Percentiles rank a stretch among this genome's conserved stretches.
These are phyloP conservation scores for Adelphocoris suturalis DNA, from an alignment of 2,888 invertebrate species.

Conservation along the genomic window DNA sequence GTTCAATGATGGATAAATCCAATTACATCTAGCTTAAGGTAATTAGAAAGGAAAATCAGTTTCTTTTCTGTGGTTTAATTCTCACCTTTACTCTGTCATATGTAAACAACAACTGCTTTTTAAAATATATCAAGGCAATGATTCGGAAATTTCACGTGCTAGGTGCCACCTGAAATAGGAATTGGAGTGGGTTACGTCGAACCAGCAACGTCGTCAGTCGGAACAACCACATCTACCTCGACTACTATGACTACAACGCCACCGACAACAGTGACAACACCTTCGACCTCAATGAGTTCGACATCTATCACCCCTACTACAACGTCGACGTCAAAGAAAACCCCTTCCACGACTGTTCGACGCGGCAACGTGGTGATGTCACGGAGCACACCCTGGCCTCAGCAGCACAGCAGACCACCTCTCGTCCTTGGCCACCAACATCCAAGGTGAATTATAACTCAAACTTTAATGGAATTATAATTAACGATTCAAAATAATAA, in stretches of 20 bases:
- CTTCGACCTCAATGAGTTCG: slow-evolving; percentile 76
- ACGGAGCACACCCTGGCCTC: slow-evolving; percentile 75
- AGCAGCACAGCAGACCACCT: slow-evolving; percentile 74
- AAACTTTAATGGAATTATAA: neutral
- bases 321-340: slow-evolving; percentile 65
- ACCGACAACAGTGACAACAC: slow-evolving; percentile 78
- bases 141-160: too few species aligned
- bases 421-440: slow-evolving; percentile 75
- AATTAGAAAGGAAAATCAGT: too few species aligned
- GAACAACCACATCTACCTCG: slow-evolving; percentile 78
- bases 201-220: slow-evolving; percentile 77
- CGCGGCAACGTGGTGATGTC: slow-evolving; percentile 74
- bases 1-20: neutral
- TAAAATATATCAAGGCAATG: too few species aligned
- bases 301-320: slow-evolving; percentile 73
- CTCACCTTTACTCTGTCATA: too few species aligned
- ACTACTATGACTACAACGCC: slow-evolving; percentile 78
- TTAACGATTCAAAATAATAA: too few species aligned
- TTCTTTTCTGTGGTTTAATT: too few species aligned
- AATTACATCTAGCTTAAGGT: too few species aligned
- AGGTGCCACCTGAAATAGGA: slow-evolving; percentile 78
- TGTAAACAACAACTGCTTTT: too few species aligned
- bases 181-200: slow-evolving; percentile 77
- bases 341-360: slow-evolving; percentile 73
- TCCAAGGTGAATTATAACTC: slow-evolving; percentile 66